Evolutionary conservation across 2,113 vertebrate species (phyloP).

Genomic region (Cranoglanis bouderius): DNA sequence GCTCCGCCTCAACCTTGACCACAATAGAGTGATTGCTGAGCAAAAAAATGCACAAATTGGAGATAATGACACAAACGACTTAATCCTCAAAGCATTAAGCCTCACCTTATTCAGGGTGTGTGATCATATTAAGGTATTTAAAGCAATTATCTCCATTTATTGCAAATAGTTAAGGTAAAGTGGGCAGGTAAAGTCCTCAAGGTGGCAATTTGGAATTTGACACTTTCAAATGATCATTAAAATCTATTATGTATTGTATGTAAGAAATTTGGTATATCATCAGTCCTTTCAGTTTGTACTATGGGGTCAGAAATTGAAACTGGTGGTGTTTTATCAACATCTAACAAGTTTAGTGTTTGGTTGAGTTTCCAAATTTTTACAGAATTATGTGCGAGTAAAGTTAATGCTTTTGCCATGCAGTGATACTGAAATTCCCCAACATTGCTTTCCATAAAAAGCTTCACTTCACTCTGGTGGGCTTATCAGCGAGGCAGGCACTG

Average conservation of each 20-base stretch:
- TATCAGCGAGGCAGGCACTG: slow-evolving; percentile 31
- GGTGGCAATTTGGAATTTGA: background rate
- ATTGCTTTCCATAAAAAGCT: background rate
- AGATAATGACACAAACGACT: background rate
- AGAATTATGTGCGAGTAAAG: background rate
- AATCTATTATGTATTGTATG: background rate
- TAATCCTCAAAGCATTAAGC: background rate
- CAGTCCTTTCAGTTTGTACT: background rate
- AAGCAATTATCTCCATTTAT: background rate
- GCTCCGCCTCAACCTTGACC: background rate
- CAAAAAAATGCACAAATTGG: background rate
- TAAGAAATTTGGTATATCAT: background rate
- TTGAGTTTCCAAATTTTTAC: background rate
- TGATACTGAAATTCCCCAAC: background rate
- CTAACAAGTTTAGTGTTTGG: background rate
- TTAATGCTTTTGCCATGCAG: background rate
- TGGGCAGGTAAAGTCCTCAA: background rate
- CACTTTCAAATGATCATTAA: background rate
- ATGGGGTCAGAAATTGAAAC: background rate
- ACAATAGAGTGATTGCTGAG: background rate
- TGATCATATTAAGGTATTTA: background rate
- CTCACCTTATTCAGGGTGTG: background rate
- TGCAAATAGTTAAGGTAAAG: background rate
- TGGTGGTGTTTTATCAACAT: background rate
- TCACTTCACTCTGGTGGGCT: background rate